A percentile compares a stretch with the other conserved stretches of the same genome.
These are phyloP conservation scores for Leucania comma DNA, from an alignment of 2,888 invertebrate species.

Conservation along the genomic window DNA sequence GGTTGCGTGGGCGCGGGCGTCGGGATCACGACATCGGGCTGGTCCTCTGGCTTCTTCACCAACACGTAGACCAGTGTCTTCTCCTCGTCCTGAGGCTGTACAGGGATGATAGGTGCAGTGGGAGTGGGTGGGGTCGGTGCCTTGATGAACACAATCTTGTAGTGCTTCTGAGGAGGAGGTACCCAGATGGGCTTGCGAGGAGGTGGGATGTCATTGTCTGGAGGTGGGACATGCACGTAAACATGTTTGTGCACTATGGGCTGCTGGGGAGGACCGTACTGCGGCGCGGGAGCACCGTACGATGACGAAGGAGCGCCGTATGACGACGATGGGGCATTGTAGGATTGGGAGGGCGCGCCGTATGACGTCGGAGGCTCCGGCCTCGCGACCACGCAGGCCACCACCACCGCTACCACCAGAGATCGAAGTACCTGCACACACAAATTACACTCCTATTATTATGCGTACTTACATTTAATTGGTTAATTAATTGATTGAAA, in stretches of 20 bases:
- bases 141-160: constrained; percentile 96
- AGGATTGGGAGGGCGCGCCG: constrained; percentile 90
- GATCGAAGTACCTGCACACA: constrained; percentile 87
- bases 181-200: constrained; percentile 90
- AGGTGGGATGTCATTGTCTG: constrained; percentile 94
- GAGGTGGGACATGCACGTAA: constrained; percentile 97
- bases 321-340: constrained; percentile 84
- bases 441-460: constrained; percentile 63
- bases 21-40: constrained; percentile 94
- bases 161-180: constrained; percentile 94
- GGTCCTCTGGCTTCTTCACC: constrained; percentile 97
- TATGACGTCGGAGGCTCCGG: constrained; percentile 91
- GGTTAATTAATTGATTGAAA: too few species aligned
- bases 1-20: constrained; percentile 96
- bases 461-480: constrained; percentile 12
- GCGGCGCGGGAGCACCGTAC: constrained; percentile 91
- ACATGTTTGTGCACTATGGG: constrained; percentile 97
- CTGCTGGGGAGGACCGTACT: constrained; percentile 93
- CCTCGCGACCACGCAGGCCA: constrained; percentile 85
- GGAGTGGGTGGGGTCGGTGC: constrained; percentile 92
- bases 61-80: constrained; percentile 97
- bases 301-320: constrained; percentile 89
- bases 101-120: constrained; percentile 91
- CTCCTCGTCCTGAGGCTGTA: constrained; percentile 96
- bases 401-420: constrained; percentile 84